phyloP scores from a whole-genome alignment of 2,888 invertebrate species.

The Pyralis farinalis region DNA sequence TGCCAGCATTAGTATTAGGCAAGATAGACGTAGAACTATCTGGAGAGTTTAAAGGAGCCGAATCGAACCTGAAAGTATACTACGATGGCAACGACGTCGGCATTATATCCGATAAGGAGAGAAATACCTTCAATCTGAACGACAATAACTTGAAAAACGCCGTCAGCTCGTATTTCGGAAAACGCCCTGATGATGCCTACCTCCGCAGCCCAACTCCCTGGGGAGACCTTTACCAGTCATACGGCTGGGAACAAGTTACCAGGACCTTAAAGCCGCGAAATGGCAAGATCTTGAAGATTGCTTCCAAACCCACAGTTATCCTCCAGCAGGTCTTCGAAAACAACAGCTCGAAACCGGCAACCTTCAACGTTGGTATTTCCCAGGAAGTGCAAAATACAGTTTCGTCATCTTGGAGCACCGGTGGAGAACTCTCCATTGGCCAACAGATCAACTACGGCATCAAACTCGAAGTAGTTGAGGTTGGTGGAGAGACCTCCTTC shows the following conservation, averaged over 20 bases:
- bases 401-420: slow-evolving; percentile 28
- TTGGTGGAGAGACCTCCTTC: slow-evolving; percentile 18
- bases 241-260: slow-evolving; percentile 28
- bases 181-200: slow-evolving; percentile 18
- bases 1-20: slow-evolving; percentile 12
- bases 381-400: slow-evolving; percentile 28
- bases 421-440: slow-evolving; percentile 20
- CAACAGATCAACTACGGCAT: slow-evolving; percentile 29
- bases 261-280: slow-evolving; percentile 26
- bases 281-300: slow-evolving; percentile 19
- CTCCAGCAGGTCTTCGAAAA: slow-evolving; percentile 16
- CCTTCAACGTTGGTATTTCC: slow-evolving; percentile 25
- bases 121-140: slow-evolving; percentile 25
- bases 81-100: slow-evolving; percentile 22
- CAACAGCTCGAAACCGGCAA: slow-evolving; percentile 22
- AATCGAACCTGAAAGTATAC: slow-evolving; percentile 11
- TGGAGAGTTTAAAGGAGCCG: slow-evolving; percentile 7
- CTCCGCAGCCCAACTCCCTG: slow-evolving; percentile 27
- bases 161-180: slow-evolving; percentile 25
- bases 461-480: slow-evolving; percentile 12
- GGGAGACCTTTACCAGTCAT: slow-evolving; percentile 25
- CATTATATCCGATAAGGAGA: slow-evolving; percentile 28
- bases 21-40: slow-evolving; percentile 18
- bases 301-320: slow-evolving; percentile 11
- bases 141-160: slow-evolving; percentile 29